Evolutionary conservation across 2,888 invertebrate genomes (phyloP).

Genomic region (Muscina levida): DNA sequence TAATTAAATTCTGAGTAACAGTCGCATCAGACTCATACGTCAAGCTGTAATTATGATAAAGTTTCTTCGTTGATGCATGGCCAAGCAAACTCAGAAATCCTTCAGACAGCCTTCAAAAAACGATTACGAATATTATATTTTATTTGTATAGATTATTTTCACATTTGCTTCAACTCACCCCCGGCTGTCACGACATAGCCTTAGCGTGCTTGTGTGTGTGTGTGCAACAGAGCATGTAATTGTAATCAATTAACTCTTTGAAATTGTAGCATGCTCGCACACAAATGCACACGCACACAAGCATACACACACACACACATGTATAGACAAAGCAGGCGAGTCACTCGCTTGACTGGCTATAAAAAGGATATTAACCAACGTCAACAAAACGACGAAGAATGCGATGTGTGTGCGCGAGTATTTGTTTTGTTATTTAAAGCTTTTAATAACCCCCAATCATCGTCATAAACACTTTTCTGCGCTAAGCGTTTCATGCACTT

Average conservation of each 20-base stretch:
- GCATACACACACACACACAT: background rate
- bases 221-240: slow-evolving; percentile 17
- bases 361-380: slow-evolving; percentile 16
- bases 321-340: no score
- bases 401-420: slow-evolving; percentile 9
- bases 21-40: no score
- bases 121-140: slow-evolving; percentile 15
- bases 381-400: background rate
- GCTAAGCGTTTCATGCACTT: slow-evolving; percentile 55
- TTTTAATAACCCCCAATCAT: slow-evolving; percentile 43
- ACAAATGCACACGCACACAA: background rate
- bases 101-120: background rate
- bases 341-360: slow-evolving; percentile 27
- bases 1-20: no score
- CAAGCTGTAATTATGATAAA: no score
- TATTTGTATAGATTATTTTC: slow-evolving; percentile 23
- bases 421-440: slow-evolving; percentile 44
- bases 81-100: no score
- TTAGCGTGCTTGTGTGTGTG: slow-evolving; percentile 12
- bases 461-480: slow-evolving; percentile 41
- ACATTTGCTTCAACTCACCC: background rate
- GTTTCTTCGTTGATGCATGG: no score
- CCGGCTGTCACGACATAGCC: no score
- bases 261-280: background rate
- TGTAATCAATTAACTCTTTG: slow-evolving; percentile 39